These are phyloP conservation scores for Uromys caudimaculatus DNA, from an alignment of 2,797 vertebrate genomes.

Conservation along the genomic window DNA sequence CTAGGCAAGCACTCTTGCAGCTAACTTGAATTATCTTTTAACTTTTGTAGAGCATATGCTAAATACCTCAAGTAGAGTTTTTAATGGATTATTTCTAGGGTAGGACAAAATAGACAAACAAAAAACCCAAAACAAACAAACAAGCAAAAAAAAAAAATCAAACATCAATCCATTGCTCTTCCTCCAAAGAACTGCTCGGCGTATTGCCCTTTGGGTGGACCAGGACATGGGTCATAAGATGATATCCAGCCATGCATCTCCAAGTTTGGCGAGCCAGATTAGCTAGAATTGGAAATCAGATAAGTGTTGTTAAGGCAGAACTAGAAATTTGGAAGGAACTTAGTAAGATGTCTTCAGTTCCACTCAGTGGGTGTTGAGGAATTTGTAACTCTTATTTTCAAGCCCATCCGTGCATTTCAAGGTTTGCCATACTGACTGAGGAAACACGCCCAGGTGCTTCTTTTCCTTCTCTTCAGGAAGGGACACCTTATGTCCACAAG, in stretches of 20 bases:
- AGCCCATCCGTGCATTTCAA: neutral
- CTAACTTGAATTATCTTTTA: neutral
- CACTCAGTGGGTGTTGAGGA: neutral
- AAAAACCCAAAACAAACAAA: neutral
- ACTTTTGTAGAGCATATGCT: neutral
- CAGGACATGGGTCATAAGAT: neutral
- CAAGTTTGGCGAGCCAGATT: neutral
- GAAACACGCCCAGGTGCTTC: constrained; percentile 14
- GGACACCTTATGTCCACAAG: constrained; percentile 48
- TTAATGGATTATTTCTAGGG: neutral
- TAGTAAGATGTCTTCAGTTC: neutral
- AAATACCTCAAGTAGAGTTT: constrained; percentile 26
- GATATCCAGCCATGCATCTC: neutral
- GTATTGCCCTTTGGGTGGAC: accelerated
- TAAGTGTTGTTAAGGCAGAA: neutral
- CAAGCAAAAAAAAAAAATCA: neutral
- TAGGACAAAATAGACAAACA: neutral
- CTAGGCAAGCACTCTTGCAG: neutral
- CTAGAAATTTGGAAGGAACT: neutral
- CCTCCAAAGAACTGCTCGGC: neutral
- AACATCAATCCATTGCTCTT: neutral
- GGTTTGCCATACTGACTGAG: neutral
- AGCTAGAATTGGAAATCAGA: neutral
- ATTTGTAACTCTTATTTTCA: neutral
- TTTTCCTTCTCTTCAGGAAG: constrained; percentile 36